Conservation (phyloP, 2,888 invertebrate genomes). For the Andrena hattorfiana region DNA sequence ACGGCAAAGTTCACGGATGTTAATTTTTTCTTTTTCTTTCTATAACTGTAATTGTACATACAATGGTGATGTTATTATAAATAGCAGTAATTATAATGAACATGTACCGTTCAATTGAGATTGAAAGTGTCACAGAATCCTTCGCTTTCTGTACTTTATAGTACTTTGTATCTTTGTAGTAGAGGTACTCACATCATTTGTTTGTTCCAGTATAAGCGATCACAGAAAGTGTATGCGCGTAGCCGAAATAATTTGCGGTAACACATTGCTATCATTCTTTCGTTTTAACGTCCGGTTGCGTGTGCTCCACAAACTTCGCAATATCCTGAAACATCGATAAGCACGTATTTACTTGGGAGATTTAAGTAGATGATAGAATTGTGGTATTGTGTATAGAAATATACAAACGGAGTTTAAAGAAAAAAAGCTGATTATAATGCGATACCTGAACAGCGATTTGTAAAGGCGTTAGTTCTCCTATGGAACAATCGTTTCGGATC, state of each 20-base stretch:
- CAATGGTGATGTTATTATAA: conserved; percentile 41
- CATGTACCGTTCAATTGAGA: conserved; percentile 48
- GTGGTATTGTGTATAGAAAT: neutral
- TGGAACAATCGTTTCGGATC: conserved; percentile 79
- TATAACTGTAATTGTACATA: conserved; percentile 35
- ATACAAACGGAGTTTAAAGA: neutral
- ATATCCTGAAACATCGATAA: conserved; percentile 69
- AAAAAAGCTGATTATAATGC: conserved; percentile 15
- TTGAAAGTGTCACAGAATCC: conserved; percentile 50
- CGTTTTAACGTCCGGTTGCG: conserved; percentile 41
- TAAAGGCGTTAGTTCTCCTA: conserved; percentile 83
- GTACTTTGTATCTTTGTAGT: conserved; percentile 44
- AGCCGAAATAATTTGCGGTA: conserved; percentile 45
- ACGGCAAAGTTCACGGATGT: conserved; percentile 41
- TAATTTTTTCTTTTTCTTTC: no score
- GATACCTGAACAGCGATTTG: conserved; percentile 84
- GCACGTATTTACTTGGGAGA: no score
- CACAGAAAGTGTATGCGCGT: conserved; percentile 57
- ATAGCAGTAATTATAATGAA: conserved; percentile 37
- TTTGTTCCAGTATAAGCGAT: conserved; percentile 51
- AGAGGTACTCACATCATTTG: conserved; percentile 57
- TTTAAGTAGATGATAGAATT: neutral
- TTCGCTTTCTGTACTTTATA: conserved; percentile 31
- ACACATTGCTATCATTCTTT: conserved; percentile 49
- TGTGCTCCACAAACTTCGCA: conserved; percentile 69